Evolutionary conservation across 92 coral and sea anemone species (phyloP).

Genomic region (Epizoanthus illoricatus): DNA sequence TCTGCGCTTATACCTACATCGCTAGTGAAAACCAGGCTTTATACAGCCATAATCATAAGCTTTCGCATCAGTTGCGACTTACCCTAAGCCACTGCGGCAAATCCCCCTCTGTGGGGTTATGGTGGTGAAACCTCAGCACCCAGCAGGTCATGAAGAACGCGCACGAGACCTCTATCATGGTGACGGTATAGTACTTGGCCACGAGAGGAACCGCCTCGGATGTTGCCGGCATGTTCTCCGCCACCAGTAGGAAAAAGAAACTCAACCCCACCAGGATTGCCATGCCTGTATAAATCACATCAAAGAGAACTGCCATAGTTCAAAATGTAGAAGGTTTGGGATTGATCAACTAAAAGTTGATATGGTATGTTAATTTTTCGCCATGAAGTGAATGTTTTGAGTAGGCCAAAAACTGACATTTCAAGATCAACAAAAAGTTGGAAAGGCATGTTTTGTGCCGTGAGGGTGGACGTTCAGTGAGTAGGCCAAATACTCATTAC

Average conservation of each 20-base stretch:
- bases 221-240: constrained; percentile 95
- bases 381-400: too few relatives aligned
- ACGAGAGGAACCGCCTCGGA: constrained; percentile 84
- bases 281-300: constrained; percentile 62
- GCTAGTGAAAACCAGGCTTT: too few relatives aligned
- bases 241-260: constrained; percentile 91
- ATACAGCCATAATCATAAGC: too few relatives aligned
- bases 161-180: constrained; percentile 79
- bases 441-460: too few relatives aligned
- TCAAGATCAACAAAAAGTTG: too few relatives aligned
- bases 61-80: background rate
- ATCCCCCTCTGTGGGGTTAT: constrained; percentile 75
- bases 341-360: too few relatives aligned
- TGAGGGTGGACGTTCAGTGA: background rate
- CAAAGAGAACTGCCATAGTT: too few relatives aligned
- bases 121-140: constrained; percentile 85
- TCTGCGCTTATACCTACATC: too few relatives aligned
- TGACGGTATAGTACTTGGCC: constrained; percentile 85
- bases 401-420: too few relatives aligned
- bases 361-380: too few relatives aligned
- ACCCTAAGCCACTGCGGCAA: constrained; percentile 90
- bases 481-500: background rate
- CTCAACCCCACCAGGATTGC: constrained; percentile 82
- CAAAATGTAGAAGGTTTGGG: too few relatives aligned
- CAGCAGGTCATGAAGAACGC: constrained; percentile 89